A percentile compares a stretch with the other conserved stretches of the same genome.
Evolutionary conservation across 2,113 vertebrate genomes (phyloP).

Genomic region (Herpailurus yagouaroundi): DNA sequence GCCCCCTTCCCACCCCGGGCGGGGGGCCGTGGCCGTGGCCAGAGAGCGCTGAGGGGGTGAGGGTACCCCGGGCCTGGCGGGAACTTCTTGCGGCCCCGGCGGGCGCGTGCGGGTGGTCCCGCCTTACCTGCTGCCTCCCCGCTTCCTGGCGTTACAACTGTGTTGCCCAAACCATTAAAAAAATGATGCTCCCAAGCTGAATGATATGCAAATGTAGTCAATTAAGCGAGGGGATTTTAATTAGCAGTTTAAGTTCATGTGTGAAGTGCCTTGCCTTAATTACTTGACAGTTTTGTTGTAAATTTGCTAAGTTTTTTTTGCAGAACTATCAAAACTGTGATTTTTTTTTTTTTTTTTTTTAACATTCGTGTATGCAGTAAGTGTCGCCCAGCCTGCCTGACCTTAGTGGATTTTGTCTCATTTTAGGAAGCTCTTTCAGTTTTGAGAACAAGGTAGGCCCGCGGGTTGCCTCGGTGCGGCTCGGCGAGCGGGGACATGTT

Average conservation of each 20-base stretch:
- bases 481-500: fast-evolving
- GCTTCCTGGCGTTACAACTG: slow-evolving; percentile 39
- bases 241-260: slow-evolving; percentile 93
- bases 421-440: slow-evolving; percentile 42
- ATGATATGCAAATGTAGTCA: slow-evolving; percentile 92
- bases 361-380: slow-evolving; percentile 73
- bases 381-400: slow-evolving; percentile 73
- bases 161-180: slow-evolving; percentile 81
- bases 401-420: slow-evolving; percentile 63
- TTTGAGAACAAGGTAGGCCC: not conserved
- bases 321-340: slow-evolving; percentile 88
- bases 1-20: not conserved
- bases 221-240: slow-evolving; percentile 93
- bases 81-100: not conserved
- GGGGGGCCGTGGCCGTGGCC: not conserved
- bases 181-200: slow-evolving; percentile 82
- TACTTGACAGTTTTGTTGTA: slow-evolving; percentile 92
- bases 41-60: not conserved
- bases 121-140: slow-evolving; percentile 60
- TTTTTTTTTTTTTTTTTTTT: slow-evolving; percentile 77
- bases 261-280: slow-evolving; percentile 91
- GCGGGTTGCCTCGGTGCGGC: slow-evolving; percentile 6
- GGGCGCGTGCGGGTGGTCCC: not conserved
- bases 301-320: slow-evolving; percentile 89
- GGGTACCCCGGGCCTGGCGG: not conserved